phyloP scores from a whole-genome alignment of 2,888 invertebrate species.

The Crossocerus cetratus region DNA sequence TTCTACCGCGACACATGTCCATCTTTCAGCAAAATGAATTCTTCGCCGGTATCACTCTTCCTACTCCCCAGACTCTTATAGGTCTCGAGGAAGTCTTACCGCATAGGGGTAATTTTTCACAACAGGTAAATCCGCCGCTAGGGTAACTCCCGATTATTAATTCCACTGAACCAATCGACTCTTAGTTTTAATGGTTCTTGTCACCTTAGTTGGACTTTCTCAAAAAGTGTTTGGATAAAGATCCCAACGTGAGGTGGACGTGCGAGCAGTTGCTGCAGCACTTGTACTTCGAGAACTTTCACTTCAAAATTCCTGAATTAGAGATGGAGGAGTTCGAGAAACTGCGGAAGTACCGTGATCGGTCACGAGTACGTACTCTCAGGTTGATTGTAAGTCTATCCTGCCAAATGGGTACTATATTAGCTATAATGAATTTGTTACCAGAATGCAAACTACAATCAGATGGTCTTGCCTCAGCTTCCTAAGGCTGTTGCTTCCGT shows the following conservation, averaged over 20 bases:
- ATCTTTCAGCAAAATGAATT: slow-evolving; percentile 98
- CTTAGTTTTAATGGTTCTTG: neutral
- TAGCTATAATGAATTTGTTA: slow-evolving; percentile 39
- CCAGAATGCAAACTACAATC: slow-evolving; percentile 78
- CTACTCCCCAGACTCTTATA: slow-evolving; percentile 91
- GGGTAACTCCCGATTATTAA: neutral
- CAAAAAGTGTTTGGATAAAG: slow-evolving; percentile 96
- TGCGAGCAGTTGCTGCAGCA: slow-evolving; percentile 94
- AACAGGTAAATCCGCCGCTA: slow-evolving; percentile 59
- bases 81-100: slow-evolving; percentile 93
- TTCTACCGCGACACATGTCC: slow-evolving; percentile 95
- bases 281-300: slow-evolving; percentile 93
- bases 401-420: neutral
- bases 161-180: neutral
- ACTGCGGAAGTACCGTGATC: slow-evolving; percentile 79
- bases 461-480: slow-evolving; percentile 84
- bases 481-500: slow-evolving; percentile 79
- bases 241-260: slow-evolving; percentile 93
- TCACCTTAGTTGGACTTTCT: slow-evolving; percentile 72
- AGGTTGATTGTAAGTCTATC: neutral
- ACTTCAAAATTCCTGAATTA: slow-evolving; percentile 87
- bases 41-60: slow-evolving; percentile 93
- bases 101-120: slow-evolving; percentile 79
- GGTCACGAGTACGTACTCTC: slow-evolving; percentile 80
- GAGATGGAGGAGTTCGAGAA: slow-evolving; percentile 83